Evolutionary conservation across 1,140 invertebrate species (phyloP).

Genomic region (Nebria ingens): DNA sequence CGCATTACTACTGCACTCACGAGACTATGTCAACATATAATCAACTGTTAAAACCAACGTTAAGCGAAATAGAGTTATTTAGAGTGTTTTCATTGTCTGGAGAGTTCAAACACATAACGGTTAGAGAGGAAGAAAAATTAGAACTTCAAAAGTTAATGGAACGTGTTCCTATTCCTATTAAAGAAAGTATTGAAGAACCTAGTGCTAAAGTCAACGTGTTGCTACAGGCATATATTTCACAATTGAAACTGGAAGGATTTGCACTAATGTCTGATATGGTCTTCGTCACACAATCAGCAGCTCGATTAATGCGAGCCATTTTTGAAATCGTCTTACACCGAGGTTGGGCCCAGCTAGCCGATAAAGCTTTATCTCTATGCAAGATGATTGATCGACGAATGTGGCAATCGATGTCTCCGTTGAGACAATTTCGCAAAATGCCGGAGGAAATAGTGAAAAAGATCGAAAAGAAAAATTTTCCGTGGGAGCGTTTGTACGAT

Average conservation of each 20-base stretch:
- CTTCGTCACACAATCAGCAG: constrained; percentile 96
- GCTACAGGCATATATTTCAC: constrained; percentile 96
- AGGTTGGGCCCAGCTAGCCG: constrained; percentile 96
- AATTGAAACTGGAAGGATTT: constrained; percentile 96
- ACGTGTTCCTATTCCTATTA: constrained; percentile 96
- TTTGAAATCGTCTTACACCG: constrained; percentile 86
- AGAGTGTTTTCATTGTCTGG: constrained; percentile 97
- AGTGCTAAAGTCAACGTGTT: constrained; percentile 95
- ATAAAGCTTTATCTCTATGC: constrained; percentile 90
- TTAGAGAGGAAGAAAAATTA: constrained; percentile 96
- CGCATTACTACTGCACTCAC: constrained; percentile 95
- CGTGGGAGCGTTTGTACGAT: constrained; percentile 91
- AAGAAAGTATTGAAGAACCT: constrained; percentile 97
- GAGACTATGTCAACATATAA: constrained; percentile 97
- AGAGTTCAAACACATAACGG: constrained; percentile 87
- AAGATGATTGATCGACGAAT: constrained; percentile 99
- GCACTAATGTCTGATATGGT: constrained; percentile 99
- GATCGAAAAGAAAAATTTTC: constrained; percentile 96
- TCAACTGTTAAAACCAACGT: constrained; percentile 89
- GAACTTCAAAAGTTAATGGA: constrained; percentile 97
- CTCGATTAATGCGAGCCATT: constrained; percentile 89
- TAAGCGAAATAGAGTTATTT: constrained; percentile 97
- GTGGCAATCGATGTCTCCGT: constrained; percentile 99
- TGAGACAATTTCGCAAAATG: constrained; percentile 96
- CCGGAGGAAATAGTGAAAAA: constrained; percentile 97